A percentile compares a stretch with the other conserved stretches of the same genome.
Evolutionary conservation across 1,140 invertebrate genomes (phyloP).

Genomic region (Oedothorax gibbosus): DNA sequence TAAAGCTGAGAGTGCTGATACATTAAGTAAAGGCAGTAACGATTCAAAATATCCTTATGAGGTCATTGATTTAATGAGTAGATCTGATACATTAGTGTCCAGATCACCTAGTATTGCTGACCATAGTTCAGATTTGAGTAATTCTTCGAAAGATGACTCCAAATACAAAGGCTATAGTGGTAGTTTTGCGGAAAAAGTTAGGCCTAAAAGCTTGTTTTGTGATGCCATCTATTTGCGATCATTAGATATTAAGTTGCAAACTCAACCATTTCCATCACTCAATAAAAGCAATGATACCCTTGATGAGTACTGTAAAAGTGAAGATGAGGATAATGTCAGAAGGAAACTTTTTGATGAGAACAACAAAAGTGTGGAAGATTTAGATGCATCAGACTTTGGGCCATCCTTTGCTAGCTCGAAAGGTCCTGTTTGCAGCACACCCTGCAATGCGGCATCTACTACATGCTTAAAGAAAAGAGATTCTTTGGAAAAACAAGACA

Average conservation of each 20-base stretch:
- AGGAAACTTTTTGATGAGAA: constrained; percentile 36
- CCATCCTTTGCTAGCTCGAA: not conserved
- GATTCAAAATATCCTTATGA: too few relatives aligned
- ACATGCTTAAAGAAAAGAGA: not conserved
- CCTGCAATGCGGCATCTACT: not conserved
- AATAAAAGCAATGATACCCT: constrained; percentile 59
- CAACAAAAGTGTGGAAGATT: not conserved
- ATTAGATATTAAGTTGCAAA: constrained; percentile 62
- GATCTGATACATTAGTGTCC: constrained; percentile 14
- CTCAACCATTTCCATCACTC: constrained; percentile 61
- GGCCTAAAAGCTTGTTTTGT: constrained; percentile 60
- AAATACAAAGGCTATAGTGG: constrained; percentile 63
- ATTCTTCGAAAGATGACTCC: constrained; percentile 22
- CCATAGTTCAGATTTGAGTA: not conserved
- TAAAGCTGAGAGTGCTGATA: not conserved
- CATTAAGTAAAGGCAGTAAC: not conserved
- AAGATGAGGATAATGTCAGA: constrained; percentile 4
- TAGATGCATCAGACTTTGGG: not conserved
- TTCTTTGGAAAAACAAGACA: not conserved
- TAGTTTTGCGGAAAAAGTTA: constrained; percentile 63
- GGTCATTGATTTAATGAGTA: constrained; percentile 16
- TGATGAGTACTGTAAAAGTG: constrained; percentile 35
- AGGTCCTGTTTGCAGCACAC: not conserved
- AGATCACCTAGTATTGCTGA: constrained; percentile 7
- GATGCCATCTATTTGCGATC: constrained; percentile 63